Conservation (phyloP, 2,888 invertebrate species). For the Nebria brevicollis region DNA sequence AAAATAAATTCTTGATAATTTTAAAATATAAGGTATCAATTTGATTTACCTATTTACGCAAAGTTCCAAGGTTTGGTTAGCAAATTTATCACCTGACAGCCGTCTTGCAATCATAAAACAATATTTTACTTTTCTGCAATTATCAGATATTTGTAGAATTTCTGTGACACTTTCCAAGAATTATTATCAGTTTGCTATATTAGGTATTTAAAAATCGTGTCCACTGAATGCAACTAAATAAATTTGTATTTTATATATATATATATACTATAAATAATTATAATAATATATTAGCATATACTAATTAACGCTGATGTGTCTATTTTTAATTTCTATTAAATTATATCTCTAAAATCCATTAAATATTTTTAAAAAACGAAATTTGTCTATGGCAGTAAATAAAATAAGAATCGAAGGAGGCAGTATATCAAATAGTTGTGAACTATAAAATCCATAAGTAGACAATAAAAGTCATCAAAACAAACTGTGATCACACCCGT, state of each 20-base stretch:
- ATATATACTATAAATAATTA: no score
- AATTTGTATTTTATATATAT: no score
- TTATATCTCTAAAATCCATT: no score
- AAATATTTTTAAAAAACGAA: no score
- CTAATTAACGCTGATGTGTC: no score
- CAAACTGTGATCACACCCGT: not conserved
- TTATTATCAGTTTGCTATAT: not conserved
- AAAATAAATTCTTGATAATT: not conserved
- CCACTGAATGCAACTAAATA: no score
- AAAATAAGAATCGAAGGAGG: not conserved
- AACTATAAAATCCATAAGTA: slow-evolving; percentile 9
- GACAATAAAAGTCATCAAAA: slow-evolving; percentile 21
- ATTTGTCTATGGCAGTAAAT: no score
- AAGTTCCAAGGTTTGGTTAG: not conserved
- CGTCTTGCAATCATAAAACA: slow-evolving; percentile 1
- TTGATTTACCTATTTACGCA: slow-evolving; percentile 1
- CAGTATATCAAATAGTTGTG: slow-evolving; percentile 5
- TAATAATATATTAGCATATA: no score
- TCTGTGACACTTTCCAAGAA: slow-evolving; percentile 1
- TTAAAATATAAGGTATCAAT: not conserved
- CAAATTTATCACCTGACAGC: not conserved
- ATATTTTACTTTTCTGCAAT: not conserved
- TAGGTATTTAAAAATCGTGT: no score
- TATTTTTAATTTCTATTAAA: no score
- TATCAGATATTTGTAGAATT: not conserved